Evolutionary conservation across 2,888 invertebrate species (phyloP), one percentile per base, ranked within the genome.

Genomic region (Cephus sareptanus): DNA sequence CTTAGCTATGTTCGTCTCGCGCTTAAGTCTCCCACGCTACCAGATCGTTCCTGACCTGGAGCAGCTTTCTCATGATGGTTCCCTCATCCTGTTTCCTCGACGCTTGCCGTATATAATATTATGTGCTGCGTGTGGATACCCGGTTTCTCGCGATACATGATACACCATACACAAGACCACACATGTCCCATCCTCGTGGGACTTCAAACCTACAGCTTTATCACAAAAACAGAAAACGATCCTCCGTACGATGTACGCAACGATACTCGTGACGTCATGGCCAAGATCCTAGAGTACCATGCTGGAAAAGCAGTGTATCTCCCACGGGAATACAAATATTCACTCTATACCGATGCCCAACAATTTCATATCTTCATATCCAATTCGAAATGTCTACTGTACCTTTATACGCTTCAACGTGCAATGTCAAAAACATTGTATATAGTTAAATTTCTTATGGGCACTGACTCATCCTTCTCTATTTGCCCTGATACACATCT

Each of bases 51-150:
- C 34, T 6, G 34, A 23, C 40, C 78, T 69, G 15, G 73, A 76
- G 75, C 73, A 69, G 77, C 76, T 77, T 75, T 80, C 81, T 76
- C 81, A 80, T 77, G 80, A 81, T 77, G 77, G 77, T 81, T 79
- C 78, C 77, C 37, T 69, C 69, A 75, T 73, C 80, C 73, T 56
- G 56, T 56, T 56, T 56, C 56, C 56, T 56, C 23, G 56, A 56
- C 56, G 56, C 23, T 56, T 56, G 56, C 23, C 56, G 56, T 56
- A 56, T 23, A 56, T 56, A 56, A 56, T 56, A 56, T 56, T 56
- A 56, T 56, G 80, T 77, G 81, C 80, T 80, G 30, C 76, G 77
- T 76, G 76, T 75, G 74, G 74, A 79, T 74, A 74, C 81, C 77
- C 79, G 77, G 78, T 68, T 76, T 75, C 76, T 77, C 77, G 76